phyloP scores from a whole-genome alignment of 2,797 vertebrate genomes.

The Dermochelys coriacea region DNA sequence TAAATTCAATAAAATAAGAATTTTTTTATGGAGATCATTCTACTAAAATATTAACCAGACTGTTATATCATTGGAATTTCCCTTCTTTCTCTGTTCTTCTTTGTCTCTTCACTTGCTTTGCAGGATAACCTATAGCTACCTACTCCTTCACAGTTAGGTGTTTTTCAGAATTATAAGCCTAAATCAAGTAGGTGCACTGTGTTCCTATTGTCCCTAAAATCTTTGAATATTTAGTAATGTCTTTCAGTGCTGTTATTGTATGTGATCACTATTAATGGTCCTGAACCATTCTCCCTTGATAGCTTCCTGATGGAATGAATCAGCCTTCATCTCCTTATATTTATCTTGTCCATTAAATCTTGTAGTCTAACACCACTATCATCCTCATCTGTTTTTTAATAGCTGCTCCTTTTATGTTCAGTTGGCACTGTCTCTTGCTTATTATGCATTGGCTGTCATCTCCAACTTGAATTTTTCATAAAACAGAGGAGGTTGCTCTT shows the following conservation, averaged over 20 bases:
- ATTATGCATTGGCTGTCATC: neutral
- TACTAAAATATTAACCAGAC: neutral
- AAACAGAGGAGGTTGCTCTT: neutral
- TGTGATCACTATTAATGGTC: slow-evolving; percentile 9
- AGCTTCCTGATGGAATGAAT: neutral
- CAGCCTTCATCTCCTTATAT: neutral
- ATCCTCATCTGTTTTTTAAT: neutral
- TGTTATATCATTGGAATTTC: neutral
- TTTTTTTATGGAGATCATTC: neutral
- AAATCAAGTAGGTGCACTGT: neutral
- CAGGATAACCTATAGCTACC: neutral
- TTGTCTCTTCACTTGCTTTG: neutral
- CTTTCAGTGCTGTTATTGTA: neutral
- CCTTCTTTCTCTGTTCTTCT: neutral
- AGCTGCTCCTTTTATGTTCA: neutral
- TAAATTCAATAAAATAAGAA: neutral
- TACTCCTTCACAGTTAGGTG: neutral
- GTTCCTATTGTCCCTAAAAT: neutral
- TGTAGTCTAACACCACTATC: neutral
- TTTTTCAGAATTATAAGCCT: neutral
- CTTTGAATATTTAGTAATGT: neutral
- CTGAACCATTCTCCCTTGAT: slow-evolving; percentile 25
- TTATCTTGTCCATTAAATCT: slow-evolving; percentile 22
- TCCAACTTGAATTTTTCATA: neutral
- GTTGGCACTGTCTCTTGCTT: neutral